These are phyloP conservation scores for Idaea aversata DNA, from an alignment of 2,888 invertebrate genomes.

Conservation along the genomic window DNA sequence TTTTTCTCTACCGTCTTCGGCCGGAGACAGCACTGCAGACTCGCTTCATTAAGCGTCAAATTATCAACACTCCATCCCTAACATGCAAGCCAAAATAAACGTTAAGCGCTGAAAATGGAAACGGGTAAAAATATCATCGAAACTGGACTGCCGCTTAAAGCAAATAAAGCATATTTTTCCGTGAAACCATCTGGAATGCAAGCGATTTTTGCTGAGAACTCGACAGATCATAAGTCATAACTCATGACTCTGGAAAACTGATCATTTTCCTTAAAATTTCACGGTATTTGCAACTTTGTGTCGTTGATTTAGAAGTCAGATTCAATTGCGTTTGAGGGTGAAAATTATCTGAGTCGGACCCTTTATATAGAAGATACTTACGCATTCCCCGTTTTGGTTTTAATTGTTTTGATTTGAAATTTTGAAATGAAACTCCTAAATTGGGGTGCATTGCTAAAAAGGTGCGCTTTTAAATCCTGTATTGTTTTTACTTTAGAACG, in stretches of 20 bases:
- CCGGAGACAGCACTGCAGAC: constrained; percentile 62
- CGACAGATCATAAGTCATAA: constrained; percentile 60
- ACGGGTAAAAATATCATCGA: constrained; percentile 34
- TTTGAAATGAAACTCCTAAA: constrained; percentile 55
- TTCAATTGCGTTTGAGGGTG: constrained; percentile 15
- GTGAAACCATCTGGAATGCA: constrained; percentile 43
- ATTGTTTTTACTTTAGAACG: constrained; percentile 3
- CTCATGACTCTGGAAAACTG: constrained; percentile 58
- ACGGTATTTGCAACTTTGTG: constrained; percentile 18
- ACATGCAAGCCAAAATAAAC: constrained; percentile 65
- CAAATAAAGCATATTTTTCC: constrained; percentile 56
- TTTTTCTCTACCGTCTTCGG: constrained; percentile 72
- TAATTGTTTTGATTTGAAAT: constrained; percentile 76
- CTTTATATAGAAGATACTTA: constrained; percentile 54
- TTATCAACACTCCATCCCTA: constrained; percentile 67
- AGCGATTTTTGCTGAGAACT: constrained; percentile 56
- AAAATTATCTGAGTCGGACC: constrained; percentile 56
- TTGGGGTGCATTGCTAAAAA: constrained; percentile 61
- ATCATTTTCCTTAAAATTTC: constrained; percentile 40
- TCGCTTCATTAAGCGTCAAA: constrained; percentile 77
- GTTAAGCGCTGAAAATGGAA: constrained; percentile 48
- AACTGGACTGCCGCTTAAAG: constrained; percentile 37
- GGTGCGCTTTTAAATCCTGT: neutral
- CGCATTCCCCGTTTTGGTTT: constrained; percentile 53
- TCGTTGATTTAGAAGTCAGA: constrained; percentile 12